Conservation (phyloP, 1,140 invertebrate genomes). For the Drosophila asahinai region DNA sequence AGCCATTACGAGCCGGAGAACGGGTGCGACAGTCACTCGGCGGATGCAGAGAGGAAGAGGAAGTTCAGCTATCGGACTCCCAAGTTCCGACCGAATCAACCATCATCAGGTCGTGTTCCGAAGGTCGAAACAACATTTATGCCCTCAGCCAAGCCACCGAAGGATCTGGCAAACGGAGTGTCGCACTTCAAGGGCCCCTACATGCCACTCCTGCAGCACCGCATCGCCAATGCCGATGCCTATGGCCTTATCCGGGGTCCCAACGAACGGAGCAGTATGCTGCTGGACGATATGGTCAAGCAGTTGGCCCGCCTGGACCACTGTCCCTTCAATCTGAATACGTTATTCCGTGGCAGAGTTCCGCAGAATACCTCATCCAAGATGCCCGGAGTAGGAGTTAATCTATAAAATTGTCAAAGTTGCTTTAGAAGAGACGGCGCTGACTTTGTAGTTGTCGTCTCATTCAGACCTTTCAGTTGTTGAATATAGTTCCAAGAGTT, state of each 20-base stretch:
- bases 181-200: constrained; percentile 49
- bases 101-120: background rate
- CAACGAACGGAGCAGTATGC: constrained; percentile 21
- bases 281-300: constrained; percentile 33
- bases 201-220: constrained; percentile 42
- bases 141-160: constrained; percentile 5
- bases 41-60: constrained; percentile 19
- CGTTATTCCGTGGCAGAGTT: constrained; percentile 9
- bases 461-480: constrained; percentile 1
- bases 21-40: constrained; percentile 15
- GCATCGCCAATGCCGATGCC: constrained; percentile 39
- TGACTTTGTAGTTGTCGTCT: background rate
- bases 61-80: constrained; percentile 18
- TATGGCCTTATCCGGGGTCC: constrained; percentile 30
- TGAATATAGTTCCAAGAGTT: background rate
- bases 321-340: constrained; percentile 20
- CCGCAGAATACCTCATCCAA: constrained; percentile 13
- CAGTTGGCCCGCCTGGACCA: constrained; percentile 31
- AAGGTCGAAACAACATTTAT: constrained; percentile 12
- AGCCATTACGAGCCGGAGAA: constrained; percentile 11
- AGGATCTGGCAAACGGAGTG: constrained; percentile 24
- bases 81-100: constrained; percentile 23
- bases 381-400: background rate
- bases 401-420: constrained; percentile 15
- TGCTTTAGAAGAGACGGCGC: constrained; percentile 1